phyloP scores from a whole-genome alignment of 2,888 invertebrate genomes.

The Cryptophagus acutangulus region DNA sequence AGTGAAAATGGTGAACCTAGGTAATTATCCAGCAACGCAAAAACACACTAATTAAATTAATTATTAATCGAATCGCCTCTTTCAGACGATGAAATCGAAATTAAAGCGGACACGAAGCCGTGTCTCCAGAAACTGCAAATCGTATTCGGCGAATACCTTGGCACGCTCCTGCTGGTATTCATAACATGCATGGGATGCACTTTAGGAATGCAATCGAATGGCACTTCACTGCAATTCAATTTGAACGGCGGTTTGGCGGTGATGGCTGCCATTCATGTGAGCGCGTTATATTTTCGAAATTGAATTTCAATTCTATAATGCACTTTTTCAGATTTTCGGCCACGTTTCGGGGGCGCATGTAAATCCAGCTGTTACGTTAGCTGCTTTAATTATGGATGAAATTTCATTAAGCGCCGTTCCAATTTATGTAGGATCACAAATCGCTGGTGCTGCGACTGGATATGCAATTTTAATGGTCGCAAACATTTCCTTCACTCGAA shows the following conservation, averaged over 20 bases:
- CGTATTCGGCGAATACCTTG: constrained; percentile 56
- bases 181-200: constrained; percentile 68
- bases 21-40: no score
- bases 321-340: constrained; percentile 57
- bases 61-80: no score
- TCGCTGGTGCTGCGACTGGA: constrained; percentile 61
- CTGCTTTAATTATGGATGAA: constrained; percentile 56
- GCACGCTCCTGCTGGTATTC: constrained; percentile 63
- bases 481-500: no score
- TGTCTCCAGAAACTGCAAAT: not conserved
- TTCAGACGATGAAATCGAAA: constrained; percentile 2
- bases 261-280: constrained; percentile 61
- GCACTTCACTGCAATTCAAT: constrained; percentile 38
- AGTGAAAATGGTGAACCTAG: no score
- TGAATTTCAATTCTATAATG: not conserved
- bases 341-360: constrained; percentile 75
- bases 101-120: not conserved
- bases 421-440: constrained; percentile 59
- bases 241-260: constrained; percentile 65
- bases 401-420: constrained; percentile 53
- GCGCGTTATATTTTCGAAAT: constrained; percentile 16
- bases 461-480: constrained; percentile 59
- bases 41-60: no score
- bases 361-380: constrained; percentile 69
- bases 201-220: constrained; percentile 29